These are phyloP conservation scores for Pelecanus crispus DNA, from an alignment of 2,113 vertebrate species.

Conservation along the genomic window DNA sequence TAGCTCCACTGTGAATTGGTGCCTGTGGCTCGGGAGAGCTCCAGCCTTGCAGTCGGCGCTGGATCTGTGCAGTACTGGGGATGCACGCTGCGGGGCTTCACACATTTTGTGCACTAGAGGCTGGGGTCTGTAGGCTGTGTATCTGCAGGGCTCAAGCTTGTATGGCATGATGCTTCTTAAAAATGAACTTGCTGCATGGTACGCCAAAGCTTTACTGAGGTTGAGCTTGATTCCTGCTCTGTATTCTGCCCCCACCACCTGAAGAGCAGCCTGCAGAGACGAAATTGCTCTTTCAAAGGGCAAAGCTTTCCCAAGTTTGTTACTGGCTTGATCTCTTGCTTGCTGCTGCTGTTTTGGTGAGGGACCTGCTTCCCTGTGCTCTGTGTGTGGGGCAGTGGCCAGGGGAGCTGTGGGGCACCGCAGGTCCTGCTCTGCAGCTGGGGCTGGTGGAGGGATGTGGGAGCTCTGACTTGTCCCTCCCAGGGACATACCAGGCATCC, in stretches of 20 bases:
- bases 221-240: not conserved
- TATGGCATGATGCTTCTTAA: not conserved
- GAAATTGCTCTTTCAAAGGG: not conserved
- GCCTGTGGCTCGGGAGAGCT: not conserved
- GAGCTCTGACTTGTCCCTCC: not conserved
- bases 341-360: not conserved
- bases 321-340: rapidly evolving
- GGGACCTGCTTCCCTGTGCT: not conserved
- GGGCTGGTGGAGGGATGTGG: rapidly evolving
- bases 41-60: not conserved
- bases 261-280: not conserved
- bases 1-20: not conserved
- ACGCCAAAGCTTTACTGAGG: not conserved
- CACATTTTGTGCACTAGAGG: not conserved
- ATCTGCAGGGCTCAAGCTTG: not conserved
- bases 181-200: not conserved
- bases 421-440: not conserved
- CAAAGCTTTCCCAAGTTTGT: not conserved
- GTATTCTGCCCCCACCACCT: not conserved
- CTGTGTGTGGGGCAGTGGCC: not conserved
- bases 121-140: not conserved
- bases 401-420: rapidly evolving
- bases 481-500: not conserved
- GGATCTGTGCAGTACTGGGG: not conserved
- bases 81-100: not conserved